Conservation (phyloP, 1,140 invertebrate species). For the Zeugodacus cucurbitae region DNA sequence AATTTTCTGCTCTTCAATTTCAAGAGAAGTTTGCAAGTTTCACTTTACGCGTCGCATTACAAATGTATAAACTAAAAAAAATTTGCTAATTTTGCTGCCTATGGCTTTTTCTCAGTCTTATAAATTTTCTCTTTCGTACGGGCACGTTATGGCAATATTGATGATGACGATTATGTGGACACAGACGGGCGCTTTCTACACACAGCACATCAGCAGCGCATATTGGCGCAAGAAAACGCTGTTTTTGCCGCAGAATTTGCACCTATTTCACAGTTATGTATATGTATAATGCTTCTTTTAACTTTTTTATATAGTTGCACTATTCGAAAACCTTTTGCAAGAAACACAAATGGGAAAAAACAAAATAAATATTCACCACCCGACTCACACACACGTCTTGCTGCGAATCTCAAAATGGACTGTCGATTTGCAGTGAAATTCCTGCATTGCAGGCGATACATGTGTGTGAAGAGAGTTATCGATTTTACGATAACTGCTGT, state of each 20-base stretch:
- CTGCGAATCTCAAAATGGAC: conserved; percentile 19
- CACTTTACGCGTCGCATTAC: background rate
- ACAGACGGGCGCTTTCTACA: background rate
- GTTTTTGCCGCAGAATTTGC: background rate
- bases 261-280: background rate
- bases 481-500: background rate
- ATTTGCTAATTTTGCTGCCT: conserved; percentile 18
- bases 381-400: conserved; percentile 8
- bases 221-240: background rate
- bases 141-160: conserved; percentile 28
- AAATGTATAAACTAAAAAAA: background rate
- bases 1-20: background rate
- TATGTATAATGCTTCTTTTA: background rate
- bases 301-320: background rate
- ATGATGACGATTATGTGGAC: conserved; percentile 16
- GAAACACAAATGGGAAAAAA: conserved; percentile 32
- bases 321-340: conserved; percentile 16
- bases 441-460: background rate
- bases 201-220: background rate
- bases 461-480: background rate
- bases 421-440: background rate
- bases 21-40: background rate
- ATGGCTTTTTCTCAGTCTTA: background rate
- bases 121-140: conserved; percentile 15
- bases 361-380: conserved; percentile 16